Percentiles rank a stretch among this genome's conserved stretches.
phyloP scores from a whole-genome alignment of 2,113 vertebrate genomes.

The Odontesthes bonariensis region DNA sequence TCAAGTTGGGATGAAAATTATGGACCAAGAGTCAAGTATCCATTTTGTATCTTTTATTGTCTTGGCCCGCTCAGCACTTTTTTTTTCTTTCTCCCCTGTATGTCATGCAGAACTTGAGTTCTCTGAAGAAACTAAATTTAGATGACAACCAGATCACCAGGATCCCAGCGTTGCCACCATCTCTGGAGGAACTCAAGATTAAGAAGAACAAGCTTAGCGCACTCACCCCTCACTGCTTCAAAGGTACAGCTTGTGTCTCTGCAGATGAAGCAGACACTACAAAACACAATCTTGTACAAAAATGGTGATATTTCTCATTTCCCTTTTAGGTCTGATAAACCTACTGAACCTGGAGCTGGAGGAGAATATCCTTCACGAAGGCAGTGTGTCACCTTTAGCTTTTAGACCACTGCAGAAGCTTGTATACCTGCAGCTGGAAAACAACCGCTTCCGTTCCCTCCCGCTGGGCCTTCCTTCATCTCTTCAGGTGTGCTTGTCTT shows the following conservation, averaged over 20 bases:
- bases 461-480: slow-evolving; percentile 80
- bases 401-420: slow-evolving; percentile 80
- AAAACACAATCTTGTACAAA: background rate
- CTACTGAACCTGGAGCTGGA: slow-evolving; percentile 82
- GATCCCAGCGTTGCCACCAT: slow-evolving; percentile 79
- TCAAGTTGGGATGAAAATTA: slow-evolving; percentile 40
- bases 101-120: slow-evolving; percentile 64
- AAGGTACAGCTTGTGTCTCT: slow-evolving; percentile 62
- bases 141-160: slow-evolving; percentile 79
- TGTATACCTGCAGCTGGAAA: slow-evolving; percentile 76
- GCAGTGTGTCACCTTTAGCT: slow-evolving; percentile 70
- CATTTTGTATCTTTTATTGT: slow-evolving; percentile 42
- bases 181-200: slow-evolving; percentile 83
- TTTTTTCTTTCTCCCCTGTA: background rate
- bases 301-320: background rate
- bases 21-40: slow-evolving; percentile 27
- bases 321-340: slow-evolving; percentile 76
- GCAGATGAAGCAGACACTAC: background rate
- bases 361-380: slow-evolving; percentile 79
- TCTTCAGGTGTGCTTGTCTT: slow-evolving; percentile 77
- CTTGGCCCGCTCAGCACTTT: background rate
- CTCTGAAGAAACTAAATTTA: slow-evolving; percentile 82
- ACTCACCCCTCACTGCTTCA: slow-evolving; percentile 75
- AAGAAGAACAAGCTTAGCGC: slow-evolving; percentile 79
- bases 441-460: slow-evolving; percentile 79